Evolutionary conservation across 2,113 vertebrate species (phyloP), one percentile per base, ranked within the genome.

Genomic region (Sinosuthora webbiana): DNA sequence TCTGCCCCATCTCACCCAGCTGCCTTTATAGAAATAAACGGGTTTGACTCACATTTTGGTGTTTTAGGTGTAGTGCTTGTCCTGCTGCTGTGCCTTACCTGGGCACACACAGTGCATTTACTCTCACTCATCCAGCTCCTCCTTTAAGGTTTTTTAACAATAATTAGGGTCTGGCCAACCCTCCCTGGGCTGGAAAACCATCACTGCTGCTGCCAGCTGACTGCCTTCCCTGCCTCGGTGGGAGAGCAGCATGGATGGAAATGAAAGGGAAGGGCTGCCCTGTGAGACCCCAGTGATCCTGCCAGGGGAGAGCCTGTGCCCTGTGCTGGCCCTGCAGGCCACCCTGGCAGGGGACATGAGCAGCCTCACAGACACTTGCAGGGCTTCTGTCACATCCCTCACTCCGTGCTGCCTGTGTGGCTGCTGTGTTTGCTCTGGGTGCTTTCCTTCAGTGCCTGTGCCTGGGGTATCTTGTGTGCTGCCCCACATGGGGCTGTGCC

Each of bases 281-380:
- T 35, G 4, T 0, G 7, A 59, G 39, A 79, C 17, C 52, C 75
- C 6, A 1, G 0, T 35, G 37, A 2, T 10, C 0, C 0, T 52
- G 55, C 5, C 22, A 56, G 70, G 15, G 63, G 33, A 62, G n/a
- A 64, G 3, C 39, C 2, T 23, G 31, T 50, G 60, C 7, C 45
- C 28, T 67, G 22, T 62, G 63, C 30, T 73, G 53, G 7, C 39
- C 24, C 25, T n/a, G 1, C 11, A 45, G 35, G n/a, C 47, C 6
- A 10, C 65, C 5, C 59, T 44, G 60, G 67, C 56, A 71, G 57
- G 47, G 76, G 44, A 52, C 39, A 7, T 30, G 15, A 33, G 8
- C 22, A 56, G 25, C 33, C 47, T 27, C 44, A 6, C 44, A 39
- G 21, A 25, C 24, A 3, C 65, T 35, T 33, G 2, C 13, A 44